These are phyloP conservation scores for Spilosoma lubricipeda DNA, from an alignment of 2,888 invertebrate genomes.

Conservation along the genomic window DNA sequence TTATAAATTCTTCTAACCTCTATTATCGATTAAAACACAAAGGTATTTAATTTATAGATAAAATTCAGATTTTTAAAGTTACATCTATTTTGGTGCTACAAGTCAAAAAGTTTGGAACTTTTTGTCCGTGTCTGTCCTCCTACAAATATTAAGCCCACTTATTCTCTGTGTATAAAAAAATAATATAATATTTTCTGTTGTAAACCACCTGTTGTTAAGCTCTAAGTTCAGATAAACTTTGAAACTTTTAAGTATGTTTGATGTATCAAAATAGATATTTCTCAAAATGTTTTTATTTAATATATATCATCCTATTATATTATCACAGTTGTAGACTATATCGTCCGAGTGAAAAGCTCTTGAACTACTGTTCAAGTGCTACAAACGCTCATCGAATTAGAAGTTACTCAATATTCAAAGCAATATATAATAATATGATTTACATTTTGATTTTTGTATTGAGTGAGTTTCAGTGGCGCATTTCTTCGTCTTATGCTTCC, in stretches of 20 bases:
- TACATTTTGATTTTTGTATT: background rate
- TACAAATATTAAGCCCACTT: no score
- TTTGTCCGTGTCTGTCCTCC: no score
- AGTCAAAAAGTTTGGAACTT: no score
- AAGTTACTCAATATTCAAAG: slow-evolving; percentile 1
- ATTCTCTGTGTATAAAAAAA: no score
- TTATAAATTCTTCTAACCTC: background rate
- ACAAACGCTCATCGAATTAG: background rate
- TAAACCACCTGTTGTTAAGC: background rate
- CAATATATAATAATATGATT: background rate
- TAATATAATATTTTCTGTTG: no score
- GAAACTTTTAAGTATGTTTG: background rate
- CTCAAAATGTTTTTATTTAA: background rate
- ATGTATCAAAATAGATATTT: background rate
- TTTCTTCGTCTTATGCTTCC: no score
- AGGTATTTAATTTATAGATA: no score
- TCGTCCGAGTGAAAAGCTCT: background rate
- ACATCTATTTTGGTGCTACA: no score
- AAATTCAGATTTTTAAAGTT: no score
- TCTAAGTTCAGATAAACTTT: background rate
- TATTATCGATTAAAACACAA: no score
- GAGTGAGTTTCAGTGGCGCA: background rate
- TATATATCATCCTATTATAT: background rate
- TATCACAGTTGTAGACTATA: background rate
- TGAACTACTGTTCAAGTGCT: background rate